These are phyloP conservation scores for Anastrepha ludens DNA, from an alignment of 1,140 invertebrate species.

Conservation along the genomic window DNA sequence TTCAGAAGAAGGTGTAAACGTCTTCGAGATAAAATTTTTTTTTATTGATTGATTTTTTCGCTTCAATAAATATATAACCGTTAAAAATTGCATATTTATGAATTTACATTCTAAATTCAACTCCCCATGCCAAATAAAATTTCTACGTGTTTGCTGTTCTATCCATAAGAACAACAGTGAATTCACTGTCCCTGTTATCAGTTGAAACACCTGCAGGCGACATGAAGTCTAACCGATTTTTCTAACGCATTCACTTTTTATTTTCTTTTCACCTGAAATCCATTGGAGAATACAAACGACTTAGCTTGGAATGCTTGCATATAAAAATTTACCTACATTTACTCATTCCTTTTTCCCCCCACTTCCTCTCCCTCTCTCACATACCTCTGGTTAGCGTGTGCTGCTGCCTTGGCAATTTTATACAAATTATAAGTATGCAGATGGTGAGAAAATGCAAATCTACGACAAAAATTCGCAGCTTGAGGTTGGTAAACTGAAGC, in stretches of 20 bases:
- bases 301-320: background rate
- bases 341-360: background rate
- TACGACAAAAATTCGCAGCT: background rate
- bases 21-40: no score
- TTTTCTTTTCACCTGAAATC: background rate
- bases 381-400: background rate
- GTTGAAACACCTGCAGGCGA: background rate
- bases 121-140: no score
- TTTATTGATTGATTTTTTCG: no score
- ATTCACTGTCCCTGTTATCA: background rate
- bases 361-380: background rate
- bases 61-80: background rate
- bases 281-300: background rate
- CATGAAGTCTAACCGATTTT: constrained; percentile 5
- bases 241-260: background rate
- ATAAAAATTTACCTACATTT: background rate
- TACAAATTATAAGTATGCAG: background rate
- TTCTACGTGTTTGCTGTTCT: background rate
- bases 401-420: background rate
- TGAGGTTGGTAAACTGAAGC: background rate
- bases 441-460: background rate
- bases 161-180: background rate
- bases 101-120: no score
- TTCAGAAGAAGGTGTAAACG: no score
- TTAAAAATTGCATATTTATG: no score